Conservation (phyloP, 2,113 vertebrate genomes). For the Aptenodytes forsteri region DNA sequence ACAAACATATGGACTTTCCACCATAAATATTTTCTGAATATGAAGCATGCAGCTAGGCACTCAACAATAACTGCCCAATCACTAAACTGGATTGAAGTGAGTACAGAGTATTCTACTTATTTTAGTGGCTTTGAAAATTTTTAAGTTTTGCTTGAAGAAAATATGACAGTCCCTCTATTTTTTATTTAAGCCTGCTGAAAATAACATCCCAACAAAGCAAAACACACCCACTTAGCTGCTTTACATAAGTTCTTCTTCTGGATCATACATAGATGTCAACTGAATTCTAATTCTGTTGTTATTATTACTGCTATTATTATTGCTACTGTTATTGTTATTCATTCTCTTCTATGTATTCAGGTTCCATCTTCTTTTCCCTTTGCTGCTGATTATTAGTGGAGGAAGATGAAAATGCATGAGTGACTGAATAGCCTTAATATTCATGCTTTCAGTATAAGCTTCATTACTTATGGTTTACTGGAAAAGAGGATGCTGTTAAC, state of each 20-base stretch:
- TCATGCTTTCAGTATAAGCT: background rate
- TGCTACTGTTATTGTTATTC: background rate
- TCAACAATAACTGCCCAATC: background rate
- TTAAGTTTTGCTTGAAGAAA: background rate
- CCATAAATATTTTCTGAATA: background rate
- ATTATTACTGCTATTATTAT: background rate
- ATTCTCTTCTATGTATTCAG: background rate
- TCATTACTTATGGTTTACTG: background rate
- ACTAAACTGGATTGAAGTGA: background rate
- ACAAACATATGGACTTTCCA: background rate
- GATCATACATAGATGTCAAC: background rate
- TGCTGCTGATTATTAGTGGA: background rate
- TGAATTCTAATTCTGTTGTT: background rate
- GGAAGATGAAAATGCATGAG: background rate
- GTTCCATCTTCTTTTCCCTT: background rate
- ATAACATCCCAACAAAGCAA: background rate
- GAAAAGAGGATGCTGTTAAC: background rate
- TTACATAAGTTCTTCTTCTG: background rate
- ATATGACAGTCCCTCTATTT: background rate
- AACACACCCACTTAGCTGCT: background rate
- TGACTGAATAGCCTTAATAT: background rate
- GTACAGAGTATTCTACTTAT: background rate
- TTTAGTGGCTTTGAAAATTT: background rate
- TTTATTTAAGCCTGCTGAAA: background rate
- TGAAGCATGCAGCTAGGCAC: background rate